These are phyloP conservation scores for Nudaria mundana DNA, from an alignment of 2,888 invertebrate species.

Conservation along the genomic window DNA sequence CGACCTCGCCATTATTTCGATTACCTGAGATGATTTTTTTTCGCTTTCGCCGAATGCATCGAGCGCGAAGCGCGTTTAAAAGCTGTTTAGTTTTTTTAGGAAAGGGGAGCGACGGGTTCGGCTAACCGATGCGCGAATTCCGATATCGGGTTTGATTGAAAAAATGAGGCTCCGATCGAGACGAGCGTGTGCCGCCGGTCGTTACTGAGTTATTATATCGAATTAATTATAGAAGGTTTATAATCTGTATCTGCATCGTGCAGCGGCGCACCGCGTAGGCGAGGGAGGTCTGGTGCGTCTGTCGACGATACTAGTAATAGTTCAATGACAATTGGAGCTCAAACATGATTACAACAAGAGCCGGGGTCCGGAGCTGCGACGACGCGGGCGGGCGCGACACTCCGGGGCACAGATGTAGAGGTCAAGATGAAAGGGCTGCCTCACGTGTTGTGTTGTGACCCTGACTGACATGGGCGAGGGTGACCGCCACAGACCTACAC, in stretches of 20 bases:
- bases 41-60: slow-evolving; percentile 60
- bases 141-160: slow-evolving; percentile 67
- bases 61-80: slow-evolving; percentile 72
- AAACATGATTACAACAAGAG: no score
- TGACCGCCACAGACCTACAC: slow-evolving; percentile 16
- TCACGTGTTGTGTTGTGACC: slow-evolving; percentile 34
- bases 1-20: slow-evolving; percentile 74
- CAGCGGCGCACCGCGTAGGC: slow-evolving; percentile 10
- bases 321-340: no score
- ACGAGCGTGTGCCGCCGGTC: slow-evolving; percentile 39
- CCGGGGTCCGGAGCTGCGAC: no score
- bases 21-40: slow-evolving; percentile 78
- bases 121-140: slow-evolving; percentile 77
- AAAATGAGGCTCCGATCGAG: slow-evolving; percentile 34
- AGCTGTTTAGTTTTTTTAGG: slow-evolving; percentile 77
- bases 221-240: slow-evolving; percentile 20
- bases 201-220: slow-evolving; percentile 32
- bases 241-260: slow-evolving; percentile 8
- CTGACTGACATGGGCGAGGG: slow-evolving; percentile 22
- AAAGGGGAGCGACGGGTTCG: slow-evolving; percentile 72
- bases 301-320: no score
- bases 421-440: slow-evolving; percentile 32
- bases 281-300: no score
- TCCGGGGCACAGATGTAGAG: no score
- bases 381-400: no score